Conservation (phyloP, 2,888 invertebrate genomes). For the Notodonta dromedarius region DNA sequence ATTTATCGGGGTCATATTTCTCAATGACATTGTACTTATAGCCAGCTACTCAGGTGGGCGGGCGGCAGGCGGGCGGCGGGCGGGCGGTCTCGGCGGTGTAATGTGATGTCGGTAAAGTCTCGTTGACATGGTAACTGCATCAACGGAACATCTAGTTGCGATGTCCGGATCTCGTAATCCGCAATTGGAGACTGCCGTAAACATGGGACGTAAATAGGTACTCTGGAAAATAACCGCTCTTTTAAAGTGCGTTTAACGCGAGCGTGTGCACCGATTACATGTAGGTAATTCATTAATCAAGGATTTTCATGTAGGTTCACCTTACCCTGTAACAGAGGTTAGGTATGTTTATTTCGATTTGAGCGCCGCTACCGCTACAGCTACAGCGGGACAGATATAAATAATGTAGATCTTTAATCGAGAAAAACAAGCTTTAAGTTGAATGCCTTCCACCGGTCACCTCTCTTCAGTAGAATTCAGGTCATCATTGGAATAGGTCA, state of each 20-base stretch:
- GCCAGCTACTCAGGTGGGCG: conserved; percentile 23
- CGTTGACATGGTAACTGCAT: conserved; percentile 47
- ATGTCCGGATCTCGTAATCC: conserved; percentile 25
- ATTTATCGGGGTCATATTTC: conserved; percentile 33
- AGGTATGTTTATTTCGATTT: no score
- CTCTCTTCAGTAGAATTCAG: background rate
- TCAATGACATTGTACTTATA: conserved; percentile 30
- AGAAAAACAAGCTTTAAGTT: background rate
- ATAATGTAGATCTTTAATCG: no score
- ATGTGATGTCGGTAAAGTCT: conserved; percentile 28
- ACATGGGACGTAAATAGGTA: conserved; percentile 17
- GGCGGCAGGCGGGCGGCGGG: conserved; percentile 17
- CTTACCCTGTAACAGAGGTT: no score
- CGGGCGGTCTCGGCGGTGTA: conserved; percentile 42
- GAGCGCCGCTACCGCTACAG: no score
- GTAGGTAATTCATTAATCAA: background rate
- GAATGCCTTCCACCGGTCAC: background rate
- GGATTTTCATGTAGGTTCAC: no score
- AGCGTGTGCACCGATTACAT: background rate
- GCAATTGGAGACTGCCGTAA: conserved; percentile 24
- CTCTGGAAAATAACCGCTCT: conserved; percentile 14
- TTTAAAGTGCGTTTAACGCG: conserved; percentile 4
- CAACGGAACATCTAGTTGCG: conserved; percentile 24
- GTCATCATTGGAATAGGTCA: conserved; percentile 1
- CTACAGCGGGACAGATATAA: no score